Evolutionary conservation across 2,113 vertebrate species (phyloP), one percentile per base, ranked within the genome.

Genomic region (Rhinolophus ferrumequinum): DNA sequence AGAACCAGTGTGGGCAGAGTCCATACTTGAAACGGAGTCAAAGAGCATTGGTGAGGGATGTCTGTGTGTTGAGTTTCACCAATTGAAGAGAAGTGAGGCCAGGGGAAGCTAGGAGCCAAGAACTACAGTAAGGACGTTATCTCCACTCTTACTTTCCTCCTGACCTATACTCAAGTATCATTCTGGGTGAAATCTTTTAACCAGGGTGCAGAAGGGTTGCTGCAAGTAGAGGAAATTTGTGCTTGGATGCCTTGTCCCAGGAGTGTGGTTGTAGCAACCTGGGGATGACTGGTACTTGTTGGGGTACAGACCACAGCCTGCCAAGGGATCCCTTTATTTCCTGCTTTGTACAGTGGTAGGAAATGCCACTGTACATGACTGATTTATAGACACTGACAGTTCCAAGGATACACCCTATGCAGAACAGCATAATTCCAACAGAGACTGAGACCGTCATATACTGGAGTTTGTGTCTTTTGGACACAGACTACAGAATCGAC

Each of bases 1-100:
- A 75, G 56, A 96, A 82, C 62, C 94, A 75, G 92, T 26, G 54
- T 58, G 69, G 77, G 85, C 73, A 86, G 77, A 75, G 73, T 54
- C 24, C 54, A 14, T 38, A 28, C 30, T 84, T 94, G 60, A 93
- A 88, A 67, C 94, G 54, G 52, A 62, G 8, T 35, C 79, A 66
- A 11, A 44, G 82, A 67, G 67, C 15, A 10, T 15, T 56, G 72
- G 10, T 66, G 69, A 89, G 13, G 70, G 50, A 33, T 60, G 4
- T 77, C 35, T 52, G 18, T 26, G 33, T 70, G 52, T 11, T 58
- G 66, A 64, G 38, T 66, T 79, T 84, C 91, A 90, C 52, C 75
- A 38, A 2, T 22, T 16, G n/a, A 91, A 21, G 64, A 77, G 56
- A 80, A 81, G 21, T 30, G 35, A 79, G 41, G 5, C 8, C 11